Percentiles rank a stretch among this genome's conserved stretches.
phyloP scores from a whole-genome alignment of 2,797 vertebrate genomes.

The Diplodus puntazzo region DNA sequence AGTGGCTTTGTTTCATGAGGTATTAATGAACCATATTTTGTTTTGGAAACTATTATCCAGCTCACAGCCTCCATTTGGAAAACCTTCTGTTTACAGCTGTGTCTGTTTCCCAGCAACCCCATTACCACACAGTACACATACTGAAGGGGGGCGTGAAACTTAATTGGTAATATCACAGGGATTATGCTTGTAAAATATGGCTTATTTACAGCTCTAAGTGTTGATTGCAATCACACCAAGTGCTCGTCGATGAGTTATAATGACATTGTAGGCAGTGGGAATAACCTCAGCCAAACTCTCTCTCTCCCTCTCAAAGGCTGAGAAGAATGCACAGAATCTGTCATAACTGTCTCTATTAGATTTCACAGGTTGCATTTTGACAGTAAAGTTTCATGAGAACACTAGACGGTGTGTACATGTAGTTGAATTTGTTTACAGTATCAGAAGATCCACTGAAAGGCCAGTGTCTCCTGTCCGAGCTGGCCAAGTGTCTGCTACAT shows the following conservation, averaged over 20 bases:
- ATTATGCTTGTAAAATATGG: conserved; percentile 63
- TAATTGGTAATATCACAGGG: conserved; percentile 65
- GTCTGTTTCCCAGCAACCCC: conserved; percentile 81
- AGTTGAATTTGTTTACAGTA: conserved; percentile 33
- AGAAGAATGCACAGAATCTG: conserved; percentile 6
- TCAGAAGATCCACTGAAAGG: conserved; percentile 23
- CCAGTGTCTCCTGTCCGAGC: conserved; percentile 30
- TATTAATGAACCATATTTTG: conserved; percentile 54
- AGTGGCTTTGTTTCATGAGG: conserved; percentile 26
- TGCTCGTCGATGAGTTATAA: conserved; percentile 42
- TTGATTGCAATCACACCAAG: conserved; percentile 66
- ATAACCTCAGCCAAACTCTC: conserved; percentile 20
- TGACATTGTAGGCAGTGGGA: conserved; percentile 39
- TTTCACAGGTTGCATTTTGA: conserved; percentile 11
- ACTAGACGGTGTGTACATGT: conserved; percentile 9
- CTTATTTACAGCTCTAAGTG: conserved; percentile 53
- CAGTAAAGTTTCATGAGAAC: conserved; percentile 27
- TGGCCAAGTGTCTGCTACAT: conserved; percentile 38
- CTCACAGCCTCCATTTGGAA: conserved; percentile 43
- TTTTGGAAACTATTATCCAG: conserved; percentile 48
- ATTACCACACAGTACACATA: conserved; percentile 62
- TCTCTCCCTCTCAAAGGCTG: not conserved
- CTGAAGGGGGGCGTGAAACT: conserved; percentile 45
- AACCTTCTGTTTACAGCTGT: conserved; percentile 68
- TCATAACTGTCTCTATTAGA: not conserved